Conservation (phyloP, 2,113 vertebrate genomes). For the Sebastes schlegelii region DNA sequence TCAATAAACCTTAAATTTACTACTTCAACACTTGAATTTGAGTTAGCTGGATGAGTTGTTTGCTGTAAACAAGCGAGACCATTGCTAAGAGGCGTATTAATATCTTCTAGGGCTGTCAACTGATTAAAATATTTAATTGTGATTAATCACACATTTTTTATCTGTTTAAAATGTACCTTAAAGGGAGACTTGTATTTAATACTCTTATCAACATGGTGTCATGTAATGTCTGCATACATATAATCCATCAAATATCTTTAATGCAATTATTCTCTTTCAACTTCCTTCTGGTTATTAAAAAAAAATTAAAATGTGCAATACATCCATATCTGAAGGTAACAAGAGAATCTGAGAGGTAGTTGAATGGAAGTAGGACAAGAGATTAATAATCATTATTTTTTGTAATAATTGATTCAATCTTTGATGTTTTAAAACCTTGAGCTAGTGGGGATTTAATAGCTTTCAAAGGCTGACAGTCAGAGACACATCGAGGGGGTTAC, state of each 20-base stretch:
- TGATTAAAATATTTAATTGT: no score
- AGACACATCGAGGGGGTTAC: background rate
- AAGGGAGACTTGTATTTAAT: no score
- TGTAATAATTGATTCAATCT: background rate
- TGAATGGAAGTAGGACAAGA: background rate
- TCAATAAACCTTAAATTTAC: no score
- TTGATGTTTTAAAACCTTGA: constrained; percentile 18
- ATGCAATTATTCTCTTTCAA: no score
- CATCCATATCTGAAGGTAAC: background rate
- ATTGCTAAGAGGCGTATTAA: background rate
- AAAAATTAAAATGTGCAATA: background rate
- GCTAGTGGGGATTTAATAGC: background rate
- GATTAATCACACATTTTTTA: no score
- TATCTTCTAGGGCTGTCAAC: no score
- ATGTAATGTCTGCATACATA: no score
- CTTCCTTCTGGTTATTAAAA: background rate
- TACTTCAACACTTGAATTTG: background rate
- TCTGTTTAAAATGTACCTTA: no score
- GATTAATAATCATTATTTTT: background rate
- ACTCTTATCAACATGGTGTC: no score
- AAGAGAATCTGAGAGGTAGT: background rate
- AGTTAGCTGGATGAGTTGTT: background rate
- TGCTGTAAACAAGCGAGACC: background rate
- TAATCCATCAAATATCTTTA: background rate
- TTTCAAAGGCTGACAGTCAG: background rate